Conservation (phyloP, 1,140 invertebrate genomes). For the Papilio helenus region DNA sequence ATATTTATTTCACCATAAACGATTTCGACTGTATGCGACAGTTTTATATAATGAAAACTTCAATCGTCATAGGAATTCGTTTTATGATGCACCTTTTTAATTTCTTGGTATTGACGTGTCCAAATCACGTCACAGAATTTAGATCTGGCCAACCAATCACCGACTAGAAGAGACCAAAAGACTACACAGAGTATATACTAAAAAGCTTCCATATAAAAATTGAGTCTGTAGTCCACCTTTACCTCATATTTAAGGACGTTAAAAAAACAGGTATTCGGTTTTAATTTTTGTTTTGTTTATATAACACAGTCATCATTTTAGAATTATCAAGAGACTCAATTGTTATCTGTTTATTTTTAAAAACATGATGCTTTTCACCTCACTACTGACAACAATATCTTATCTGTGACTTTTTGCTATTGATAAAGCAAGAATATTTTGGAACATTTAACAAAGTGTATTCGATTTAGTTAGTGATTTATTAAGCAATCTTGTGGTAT, state of each 20-base stretch:
- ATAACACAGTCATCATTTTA: too few relatives aligned
- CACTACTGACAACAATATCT: too few relatives aligned
- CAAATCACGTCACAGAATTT: conserved; percentile 3
- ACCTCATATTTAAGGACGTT: too few relatives aligned
- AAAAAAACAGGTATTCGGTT: too few relatives aligned
- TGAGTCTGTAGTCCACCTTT: too few relatives aligned
- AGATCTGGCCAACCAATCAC: background rate
- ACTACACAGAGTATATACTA: background rate
- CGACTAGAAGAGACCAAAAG: background rate
- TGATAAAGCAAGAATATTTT: too few relatives aligned
- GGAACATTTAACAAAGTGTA: background rate
- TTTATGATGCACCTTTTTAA: background rate
- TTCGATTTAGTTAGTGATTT: background rate
- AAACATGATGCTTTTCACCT: too few relatives aligned
- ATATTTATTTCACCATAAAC: background rate
- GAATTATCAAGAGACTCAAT: too few relatives aligned
- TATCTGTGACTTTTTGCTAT: too few relatives aligned
- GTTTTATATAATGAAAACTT: background rate
- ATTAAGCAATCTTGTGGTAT: background rate
- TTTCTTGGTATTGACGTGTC: conserved; percentile 22
- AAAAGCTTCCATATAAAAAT: too few relatives aligned
- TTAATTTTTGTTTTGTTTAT: too few relatives aligned
- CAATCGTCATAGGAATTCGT: background rate
- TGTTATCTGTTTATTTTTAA: too few relatives aligned
- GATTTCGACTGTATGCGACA: background rate